Evolutionary conservation across 2,888 invertebrate genomes (phyloP).

Genomic region (Baronia brevicornis): DNA sequence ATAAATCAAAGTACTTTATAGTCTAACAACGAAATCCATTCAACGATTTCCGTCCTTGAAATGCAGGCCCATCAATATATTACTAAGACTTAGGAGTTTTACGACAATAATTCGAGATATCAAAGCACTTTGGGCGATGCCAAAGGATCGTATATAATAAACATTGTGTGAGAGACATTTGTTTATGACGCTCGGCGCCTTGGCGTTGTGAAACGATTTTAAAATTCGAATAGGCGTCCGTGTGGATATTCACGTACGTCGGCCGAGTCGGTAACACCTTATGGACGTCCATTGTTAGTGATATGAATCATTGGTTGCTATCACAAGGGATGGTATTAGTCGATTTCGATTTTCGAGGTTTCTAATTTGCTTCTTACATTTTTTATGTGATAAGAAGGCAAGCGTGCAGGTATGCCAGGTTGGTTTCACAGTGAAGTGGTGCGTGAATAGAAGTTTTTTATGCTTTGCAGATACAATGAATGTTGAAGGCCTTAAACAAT

Average conservation of each 20-base stretch:
- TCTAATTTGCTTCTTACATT: too few relatives aligned
- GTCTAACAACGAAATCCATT: slow-evolving; percentile 13
- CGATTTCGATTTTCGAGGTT: too few relatives aligned
- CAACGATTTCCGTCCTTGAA: slow-evolving; percentile 14
- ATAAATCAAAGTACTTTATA: slow-evolving; percentile 12
- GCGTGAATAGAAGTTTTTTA: too few relatives aligned
- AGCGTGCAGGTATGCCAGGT: too few relatives aligned
- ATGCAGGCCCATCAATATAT: slow-evolving; percentile 20
- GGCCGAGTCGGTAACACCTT: slow-evolving; percentile 14
- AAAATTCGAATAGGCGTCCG: slow-evolving; percentile 32
- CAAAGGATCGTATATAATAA: slow-evolving; percentile 45
- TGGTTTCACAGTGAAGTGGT: too few relatives aligned
- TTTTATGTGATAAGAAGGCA: too few relatives aligned
- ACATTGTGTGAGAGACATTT: slow-evolving; percentile 41
- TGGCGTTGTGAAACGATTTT: slow-evolving; percentile 43
- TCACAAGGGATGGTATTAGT: too few relatives aligned
- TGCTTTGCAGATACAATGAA: too few relatives aligned
- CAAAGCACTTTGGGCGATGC: slow-evolving; percentile 40
- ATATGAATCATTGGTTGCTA: too few relatives aligned
- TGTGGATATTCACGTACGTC: slow-evolving; percentile 42
- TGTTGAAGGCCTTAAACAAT: too few relatives aligned
- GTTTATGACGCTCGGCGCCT: slow-evolving; percentile 44
- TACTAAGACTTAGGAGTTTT: slow-evolving; percentile 1
- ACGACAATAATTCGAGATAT: slow-evolving; percentile 22
- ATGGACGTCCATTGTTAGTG: slow-evolving; percentile 6